Evolutionary conservation across 2,797 vertebrate genomes (phyloP).

Genomic region (Rhinichthys osculus): DNA sequence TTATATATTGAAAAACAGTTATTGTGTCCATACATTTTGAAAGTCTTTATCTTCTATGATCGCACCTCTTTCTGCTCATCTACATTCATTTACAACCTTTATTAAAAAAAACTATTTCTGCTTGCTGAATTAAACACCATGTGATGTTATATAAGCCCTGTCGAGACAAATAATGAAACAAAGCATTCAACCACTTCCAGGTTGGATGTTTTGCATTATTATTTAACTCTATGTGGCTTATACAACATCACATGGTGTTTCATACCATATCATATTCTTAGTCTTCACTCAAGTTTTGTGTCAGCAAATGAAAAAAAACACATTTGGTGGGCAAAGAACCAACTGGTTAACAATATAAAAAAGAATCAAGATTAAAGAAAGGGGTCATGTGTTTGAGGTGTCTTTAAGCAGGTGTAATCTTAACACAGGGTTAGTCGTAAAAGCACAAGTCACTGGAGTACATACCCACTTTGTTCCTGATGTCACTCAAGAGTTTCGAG

Average conservation of each 20-base stretch:
- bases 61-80: neutral
- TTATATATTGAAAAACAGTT: neutral
- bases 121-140: neutral
- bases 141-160: neutral
- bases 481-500: neutral
- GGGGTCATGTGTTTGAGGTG: neutral
- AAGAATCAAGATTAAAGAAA: neutral
- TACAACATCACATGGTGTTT: neutral
- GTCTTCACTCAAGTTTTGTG: neutral
- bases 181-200: conserved; percentile 15
- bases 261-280: too few species aligned
- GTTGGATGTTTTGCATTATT: neutral
- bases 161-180: neutral
- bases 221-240: conserved; percentile 7
- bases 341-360: neutral
- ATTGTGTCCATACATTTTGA: neutral
- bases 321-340: neutral
- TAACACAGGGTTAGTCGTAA: neutral
- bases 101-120: neutral
- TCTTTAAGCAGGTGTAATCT: neutral
- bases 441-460: neutral
- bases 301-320: neutral
- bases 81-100: neutral
- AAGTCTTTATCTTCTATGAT: neutral
- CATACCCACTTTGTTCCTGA: neutral